Evolutionary conservation across 2,888 invertebrate species (phyloP), one percentile per base, ranked within the genome.

Genomic region (Lasiommata megera): DNA sequence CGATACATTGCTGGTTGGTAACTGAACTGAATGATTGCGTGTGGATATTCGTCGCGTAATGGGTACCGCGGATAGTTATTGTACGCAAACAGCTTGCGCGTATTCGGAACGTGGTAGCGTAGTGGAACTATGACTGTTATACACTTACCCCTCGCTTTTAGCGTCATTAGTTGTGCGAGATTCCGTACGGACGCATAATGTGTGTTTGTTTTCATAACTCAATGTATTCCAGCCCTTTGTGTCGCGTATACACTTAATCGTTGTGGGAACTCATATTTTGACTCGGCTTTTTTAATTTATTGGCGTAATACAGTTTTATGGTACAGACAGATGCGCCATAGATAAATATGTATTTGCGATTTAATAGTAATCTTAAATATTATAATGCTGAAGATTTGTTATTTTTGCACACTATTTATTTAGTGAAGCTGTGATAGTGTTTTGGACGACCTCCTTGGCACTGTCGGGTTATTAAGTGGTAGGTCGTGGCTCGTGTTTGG

Each of bases 81-180:
- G 36, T 11, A 7, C 16, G 1, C 29, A 7, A 1, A 43, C 5
- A 0, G 9, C 28, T 41, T n/a, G 9, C 29, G 0, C 17, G 36
- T 52, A 51, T 44, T 40, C 16, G 48, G 41, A 6, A 31, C 40
- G 40, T 62, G 47, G 65, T 66, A 62, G 50, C 38, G 57, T 48
- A 54, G 58, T 54, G 60, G 62, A 85, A 87, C 88, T 88, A 87
- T 85, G 82, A 80, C 84, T 86, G 84, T 80, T 86, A 86, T 88
- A 82, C 82, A 81, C 75, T 79, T 84, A 86, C 88, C 88, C 88
- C 83, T 87, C 85, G 83, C 86, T 82, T 84, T 83, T 82, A 83
- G 80, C 80, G 80, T 88, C 88, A 89, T 89, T 89, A 89, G 88
- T 81, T 84, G 82, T 80, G 83, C 84, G 82, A 88, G 85, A 87